phyloP scores from a whole-genome alignment of 1,140 invertebrate species.

The Diorhabda sublineata region DNA sequence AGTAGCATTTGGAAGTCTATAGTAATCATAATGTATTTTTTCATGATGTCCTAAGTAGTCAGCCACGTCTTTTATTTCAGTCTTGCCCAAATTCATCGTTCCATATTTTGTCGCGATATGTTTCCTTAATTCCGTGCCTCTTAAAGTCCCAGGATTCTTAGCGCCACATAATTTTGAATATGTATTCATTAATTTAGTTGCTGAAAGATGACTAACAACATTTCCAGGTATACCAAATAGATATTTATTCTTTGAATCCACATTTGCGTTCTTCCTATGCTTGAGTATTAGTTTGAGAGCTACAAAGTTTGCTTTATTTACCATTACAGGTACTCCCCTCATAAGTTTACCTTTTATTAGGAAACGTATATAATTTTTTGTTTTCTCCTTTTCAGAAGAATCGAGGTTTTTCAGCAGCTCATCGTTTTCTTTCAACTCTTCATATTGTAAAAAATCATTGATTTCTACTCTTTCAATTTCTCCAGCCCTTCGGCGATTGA shows the following conservation, averaged over 20 bases:
- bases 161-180: neutral
- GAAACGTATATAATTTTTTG: slow-evolving; percentile 12
- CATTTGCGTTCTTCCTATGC: slow-evolving; percentile 1
- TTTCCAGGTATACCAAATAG: slow-evolving; percentile 4
- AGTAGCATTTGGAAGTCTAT: neutral
- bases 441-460: neutral
- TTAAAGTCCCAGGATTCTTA: neutral
- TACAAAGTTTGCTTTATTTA: neutral
- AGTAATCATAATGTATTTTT: slow-evolving; percentile 2
- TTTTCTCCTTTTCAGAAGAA: neutral
- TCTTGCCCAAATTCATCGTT: neutral
- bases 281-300: slow-evolving; percentile 1
- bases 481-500: slow-evolving; percentile 10
- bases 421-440: neutral
- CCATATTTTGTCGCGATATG: neutral
- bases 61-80: neutral
- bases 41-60: neutral
- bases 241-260: slow-evolving; percentile 8
- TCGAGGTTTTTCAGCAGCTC: neutral
- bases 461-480: slow-evolving; percentile 9
- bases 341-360: slow-evolving; percentile 10
- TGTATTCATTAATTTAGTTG: neutral
- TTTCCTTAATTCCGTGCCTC: slow-evolving; percentile 8
- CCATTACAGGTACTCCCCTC: slow-evolving; percentile 9
- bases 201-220: neutral